Conservation (phyloP, 2,113 vertebrate genomes). For the Caranx melampygus region DNA sequence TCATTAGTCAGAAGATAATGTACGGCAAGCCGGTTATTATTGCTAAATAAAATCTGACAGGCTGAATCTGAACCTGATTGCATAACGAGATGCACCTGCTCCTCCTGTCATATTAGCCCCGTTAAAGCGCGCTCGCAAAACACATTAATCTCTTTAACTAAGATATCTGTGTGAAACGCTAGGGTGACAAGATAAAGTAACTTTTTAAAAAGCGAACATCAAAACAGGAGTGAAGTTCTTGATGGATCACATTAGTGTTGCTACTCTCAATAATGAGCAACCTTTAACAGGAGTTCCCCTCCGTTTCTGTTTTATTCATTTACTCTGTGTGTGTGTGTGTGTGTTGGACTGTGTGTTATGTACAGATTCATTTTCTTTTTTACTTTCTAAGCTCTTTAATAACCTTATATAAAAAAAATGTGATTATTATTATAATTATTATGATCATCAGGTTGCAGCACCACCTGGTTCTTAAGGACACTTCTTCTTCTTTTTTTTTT, state of each 20-base stretch:
- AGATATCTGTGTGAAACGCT: neutral
- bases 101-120: conserved; percentile 18
- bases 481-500: neutral
- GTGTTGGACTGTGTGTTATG: neutral
- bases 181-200: conserved; percentile 1
- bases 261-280: neutral
- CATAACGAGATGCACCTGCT: conserved; percentile 25
- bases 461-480: conserved; percentile 11
- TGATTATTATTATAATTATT: too few species aligned
- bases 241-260: neutral
- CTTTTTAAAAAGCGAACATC: neutral
- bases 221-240: neutral
- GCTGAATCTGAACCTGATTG: conserved; percentile 39
- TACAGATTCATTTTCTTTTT: neutral
- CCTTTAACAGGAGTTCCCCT: neutral
- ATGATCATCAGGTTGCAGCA: neutral
- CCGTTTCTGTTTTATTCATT: neutral
- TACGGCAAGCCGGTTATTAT: conserved; percentile 44
- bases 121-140: conserved; percentile 18
- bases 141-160: conserved; percentile 1
- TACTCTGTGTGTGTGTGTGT: neutral
- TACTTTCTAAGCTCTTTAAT: neutral
- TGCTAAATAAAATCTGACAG: conserved; percentile 37
- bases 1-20: conserved; percentile 45
- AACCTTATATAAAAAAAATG: neutral